Evolutionary conservation across 2,888 invertebrate species (phyloP).

Genomic region (Dicyrtomina minuta): DNA sequence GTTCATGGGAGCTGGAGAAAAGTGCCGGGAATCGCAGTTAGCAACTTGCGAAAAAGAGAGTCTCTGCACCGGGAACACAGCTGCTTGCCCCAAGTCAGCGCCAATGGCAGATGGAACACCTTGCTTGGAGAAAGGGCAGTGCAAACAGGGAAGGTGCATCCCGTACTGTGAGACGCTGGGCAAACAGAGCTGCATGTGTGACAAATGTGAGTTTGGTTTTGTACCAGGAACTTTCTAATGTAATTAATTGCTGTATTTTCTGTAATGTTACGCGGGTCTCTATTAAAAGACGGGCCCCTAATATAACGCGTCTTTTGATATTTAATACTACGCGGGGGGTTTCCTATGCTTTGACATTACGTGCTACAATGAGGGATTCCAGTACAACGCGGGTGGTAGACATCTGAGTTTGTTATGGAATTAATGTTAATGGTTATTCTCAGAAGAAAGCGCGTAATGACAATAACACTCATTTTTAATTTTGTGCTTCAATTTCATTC

Average conservation of each 20-base stretch:
- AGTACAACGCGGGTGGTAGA: too few species aligned
- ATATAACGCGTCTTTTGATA: too few species aligned
- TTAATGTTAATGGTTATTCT: not conserved
- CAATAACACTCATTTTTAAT: too few species aligned
- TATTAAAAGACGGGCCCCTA: too few species aligned
- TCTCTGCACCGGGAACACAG: constrained; percentile 76
- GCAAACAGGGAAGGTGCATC: constrained; percentile 84
- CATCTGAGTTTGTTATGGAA: not conserved
- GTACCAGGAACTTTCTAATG: too few species aligned
- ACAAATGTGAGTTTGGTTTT: constrained; percentile 79
- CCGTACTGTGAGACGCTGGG: constrained; percentile 94
- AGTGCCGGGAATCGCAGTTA: constrained; percentile 84
- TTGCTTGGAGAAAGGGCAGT: constrained; percentile 89
- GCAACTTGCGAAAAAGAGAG: constrained; percentile 92
- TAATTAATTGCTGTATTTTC: too few species aligned
- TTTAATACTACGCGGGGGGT: too few species aligned
- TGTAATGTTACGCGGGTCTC: too few species aligned
- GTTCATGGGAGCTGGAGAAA: constrained; percentile 62
- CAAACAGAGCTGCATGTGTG: constrained; percentile 94
- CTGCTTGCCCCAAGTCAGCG: constrained; percentile 81
- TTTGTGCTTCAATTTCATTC: too few species aligned
- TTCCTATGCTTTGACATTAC: too few species aligned
- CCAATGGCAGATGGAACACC: constrained; percentile 84
- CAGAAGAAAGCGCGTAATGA: too few species aligned
- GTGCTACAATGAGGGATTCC: too few species aligned